Evolutionary conservation across 2,888 invertebrate genomes (phyloP).

Genomic region (Drosophila anomelani): DNA sequence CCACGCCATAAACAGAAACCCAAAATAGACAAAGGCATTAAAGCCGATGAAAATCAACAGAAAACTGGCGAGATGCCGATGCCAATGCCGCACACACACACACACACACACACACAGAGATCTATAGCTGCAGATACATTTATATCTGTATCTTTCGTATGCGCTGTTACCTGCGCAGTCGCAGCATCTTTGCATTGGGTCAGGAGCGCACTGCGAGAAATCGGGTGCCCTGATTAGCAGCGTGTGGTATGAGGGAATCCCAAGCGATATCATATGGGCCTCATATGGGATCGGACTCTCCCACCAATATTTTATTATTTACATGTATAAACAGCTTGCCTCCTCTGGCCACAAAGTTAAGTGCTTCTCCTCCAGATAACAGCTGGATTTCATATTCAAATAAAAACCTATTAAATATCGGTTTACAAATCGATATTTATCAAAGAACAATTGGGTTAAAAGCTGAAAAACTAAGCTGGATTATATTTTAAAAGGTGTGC

Average conservation of each 20-base stretch:
- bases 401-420: slow-evolving; percentile 15
- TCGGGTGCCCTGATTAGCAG: slow-evolving; percentile 17
- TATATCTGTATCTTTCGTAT: slow-evolving; percentile 52
- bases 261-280: not conserved
- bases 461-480: not conserved
- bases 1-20: slow-evolving; percentile 73
- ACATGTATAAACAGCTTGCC: not conserved
- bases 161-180: slow-evolving; percentile 51
- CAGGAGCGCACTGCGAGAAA: slow-evolving; percentile 33
- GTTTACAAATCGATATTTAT: not conserved
- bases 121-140: slow-evolving; percentile 6
- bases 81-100: slow-evolving; percentile 66
- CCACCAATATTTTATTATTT: slow-evolving; percentile 1
- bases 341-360: slow-evolving; percentile 12
- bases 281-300: slow-evolving; percentile 5
- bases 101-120: slow-evolving; percentile 44
- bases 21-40: slow-evolving; percentile 75
- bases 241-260: not conserved
- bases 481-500: not conserved
- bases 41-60: slow-evolving; percentile 51
- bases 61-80: slow-evolving; percentile 72
- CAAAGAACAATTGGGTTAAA: not conserved
- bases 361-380: not conserved
- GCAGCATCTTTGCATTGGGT: slow-evolving; percentile 64
- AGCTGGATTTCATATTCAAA: slow-evolving; percentile 4